Evolutionary conservation across 2,888 invertebrate genomes (phyloP).

Genomic region (Dryobotodes eremita): DNA sequence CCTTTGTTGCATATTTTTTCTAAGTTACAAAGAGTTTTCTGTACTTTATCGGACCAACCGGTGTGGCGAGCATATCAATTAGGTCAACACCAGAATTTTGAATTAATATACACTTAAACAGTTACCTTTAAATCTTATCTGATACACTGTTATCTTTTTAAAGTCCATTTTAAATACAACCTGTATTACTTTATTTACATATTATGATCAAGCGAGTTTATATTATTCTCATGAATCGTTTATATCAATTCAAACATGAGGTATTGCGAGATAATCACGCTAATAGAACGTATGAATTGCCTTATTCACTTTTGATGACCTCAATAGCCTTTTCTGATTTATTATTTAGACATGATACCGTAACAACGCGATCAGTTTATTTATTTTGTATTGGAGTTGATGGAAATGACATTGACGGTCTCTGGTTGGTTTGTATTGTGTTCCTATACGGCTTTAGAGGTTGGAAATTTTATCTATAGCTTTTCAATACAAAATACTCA

Average conservation of each 20-base stretch:
- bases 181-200: slow-evolving; percentile 10
- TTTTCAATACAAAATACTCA: neutral
- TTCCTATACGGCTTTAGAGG: neutral
- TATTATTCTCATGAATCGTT: neutral
- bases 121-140: slow-evolving; percentile 7
- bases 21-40: slow-evolving; percentile 42
- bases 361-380: slow-evolving; percentile 18
- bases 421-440: neutral
- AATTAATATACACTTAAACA: neutral
- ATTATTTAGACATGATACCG: slow-evolving; percentile 25
- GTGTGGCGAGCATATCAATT: slow-evolving; percentile 47
- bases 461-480: neutral
- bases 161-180: neutral
- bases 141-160: neutral
- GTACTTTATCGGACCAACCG: slow-evolving; percentile 48
- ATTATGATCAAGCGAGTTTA: neutral
- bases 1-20: slow-evolving; percentile 54
- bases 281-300: slow-evolving; percentile 30
- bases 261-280: slow-evolving; percentile 5
- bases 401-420: slow-evolving; percentile 45
- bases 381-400: slow-evolving; percentile 45
- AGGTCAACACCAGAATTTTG: slow-evolving; percentile 17
- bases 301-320: slow-evolving; percentile 35
- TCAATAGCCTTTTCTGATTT: slow-evolving; percentile 41
- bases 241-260: neutral